These are phyloP conservation scores for Xanthia icteritia DNA, from an alignment of 2,888 invertebrate species.

Conservation along the genomic window DNA sequence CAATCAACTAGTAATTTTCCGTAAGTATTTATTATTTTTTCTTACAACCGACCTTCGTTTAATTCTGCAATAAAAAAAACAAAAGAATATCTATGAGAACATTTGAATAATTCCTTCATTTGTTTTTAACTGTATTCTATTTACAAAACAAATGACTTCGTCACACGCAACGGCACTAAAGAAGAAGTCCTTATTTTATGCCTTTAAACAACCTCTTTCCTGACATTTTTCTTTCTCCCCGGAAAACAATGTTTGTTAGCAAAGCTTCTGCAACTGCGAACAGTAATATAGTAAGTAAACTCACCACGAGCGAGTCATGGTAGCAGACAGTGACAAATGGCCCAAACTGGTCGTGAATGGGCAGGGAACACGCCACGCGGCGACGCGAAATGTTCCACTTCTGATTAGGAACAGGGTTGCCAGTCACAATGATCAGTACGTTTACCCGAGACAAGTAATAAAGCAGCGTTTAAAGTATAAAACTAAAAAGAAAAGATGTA, in stretches of 20 bases:
- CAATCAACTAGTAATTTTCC: slow-evolving; percentile 46
- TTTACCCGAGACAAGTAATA: not conserved
- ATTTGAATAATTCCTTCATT: slow-evolving; percentile 37
- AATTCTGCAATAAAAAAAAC: slow-evolving; percentile 15
- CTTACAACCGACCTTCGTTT: slow-evolving; percentile 28
- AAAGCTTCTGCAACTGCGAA: slow-evolving; percentile 48
- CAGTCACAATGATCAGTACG: slow-evolving; percentile 6
- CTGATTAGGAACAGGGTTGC: slow-evolving; percentile 58
- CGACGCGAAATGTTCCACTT: slow-evolving; percentile 55
- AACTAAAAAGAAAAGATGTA: not conserved
- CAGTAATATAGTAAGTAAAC: slow-evolving; percentile 53
- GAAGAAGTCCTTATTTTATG: slow-evolving; percentile 21
- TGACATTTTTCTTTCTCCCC: slow-evolving; percentile 22
- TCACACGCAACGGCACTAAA: slow-evolving; percentile 38
- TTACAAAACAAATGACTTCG: slow-evolving; percentile 12
- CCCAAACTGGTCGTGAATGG: slow-evolving; percentile 52
- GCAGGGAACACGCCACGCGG: slow-evolving; percentile 48
- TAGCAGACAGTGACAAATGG: slow-evolving; percentile 60
- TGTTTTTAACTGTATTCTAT: slow-evolving; percentile 13
- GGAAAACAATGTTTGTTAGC: slow-evolving; percentile 25
- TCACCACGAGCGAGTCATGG: slow-evolving; percentile 41
- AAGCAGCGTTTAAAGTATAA: not conserved
- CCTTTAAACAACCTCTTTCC: slow-evolving; percentile 16
- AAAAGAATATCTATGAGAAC: slow-evolving; percentile 33
- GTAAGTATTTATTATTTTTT: slow-evolving; percentile 19